Evolutionary conservation across 2,888 invertebrate genomes (phyloP).

Genomic region (Morpho helenor): DNA sequence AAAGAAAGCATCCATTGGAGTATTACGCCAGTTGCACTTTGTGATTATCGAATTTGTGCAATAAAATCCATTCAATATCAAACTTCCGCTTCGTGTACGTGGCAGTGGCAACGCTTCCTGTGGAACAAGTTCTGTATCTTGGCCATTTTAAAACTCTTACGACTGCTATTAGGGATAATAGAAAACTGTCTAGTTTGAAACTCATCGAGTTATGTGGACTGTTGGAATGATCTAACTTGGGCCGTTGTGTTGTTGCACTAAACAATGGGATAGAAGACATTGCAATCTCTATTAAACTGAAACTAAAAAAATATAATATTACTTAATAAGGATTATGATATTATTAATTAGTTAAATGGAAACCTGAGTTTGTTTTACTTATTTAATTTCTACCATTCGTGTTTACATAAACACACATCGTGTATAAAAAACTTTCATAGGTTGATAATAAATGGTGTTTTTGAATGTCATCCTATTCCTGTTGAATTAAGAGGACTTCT

Average conservation of each 20-base stretch:
- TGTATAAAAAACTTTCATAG: too few relatives aligned
- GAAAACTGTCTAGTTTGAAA: conserved; percentile 65
- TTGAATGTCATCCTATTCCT: too few relatives aligned
- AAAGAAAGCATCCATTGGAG: conserved; percentile 1
- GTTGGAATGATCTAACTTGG: conserved; percentile 69
- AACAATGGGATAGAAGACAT: too few relatives aligned
- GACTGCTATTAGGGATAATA: conserved; percentile 75
- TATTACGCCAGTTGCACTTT: conserved; percentile 41
- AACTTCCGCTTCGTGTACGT: conserved; percentile 60
- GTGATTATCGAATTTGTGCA: conserved; percentile 61
- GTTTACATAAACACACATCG: neutral
- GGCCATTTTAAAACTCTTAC: conserved; percentile 75
- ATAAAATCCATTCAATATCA: conserved; percentile 68
- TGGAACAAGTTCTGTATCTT: conserved; percentile 67
- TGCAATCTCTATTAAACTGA: too few relatives aligned
- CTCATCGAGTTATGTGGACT: conserved; percentile 66
- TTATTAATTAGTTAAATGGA: too few relatives aligned
- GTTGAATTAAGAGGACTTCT: too few relatives aligned
- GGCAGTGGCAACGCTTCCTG: conserved; percentile 62
- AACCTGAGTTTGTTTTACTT: too few relatives aligned
- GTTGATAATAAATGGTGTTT: too few relatives aligned
- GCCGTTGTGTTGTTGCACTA: conserved; percentile 42
- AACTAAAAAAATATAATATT: too few relatives aligned
- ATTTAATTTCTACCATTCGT: too few relatives aligned
- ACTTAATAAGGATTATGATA: neutral